A percentile compares a stretch with the other conserved stretches of the same genome.
These are phyloP conservation scores for Xenus cinereus DNA, from an alignment of 2,113 vertebrate species.

Conservation along the genomic window DNA sequence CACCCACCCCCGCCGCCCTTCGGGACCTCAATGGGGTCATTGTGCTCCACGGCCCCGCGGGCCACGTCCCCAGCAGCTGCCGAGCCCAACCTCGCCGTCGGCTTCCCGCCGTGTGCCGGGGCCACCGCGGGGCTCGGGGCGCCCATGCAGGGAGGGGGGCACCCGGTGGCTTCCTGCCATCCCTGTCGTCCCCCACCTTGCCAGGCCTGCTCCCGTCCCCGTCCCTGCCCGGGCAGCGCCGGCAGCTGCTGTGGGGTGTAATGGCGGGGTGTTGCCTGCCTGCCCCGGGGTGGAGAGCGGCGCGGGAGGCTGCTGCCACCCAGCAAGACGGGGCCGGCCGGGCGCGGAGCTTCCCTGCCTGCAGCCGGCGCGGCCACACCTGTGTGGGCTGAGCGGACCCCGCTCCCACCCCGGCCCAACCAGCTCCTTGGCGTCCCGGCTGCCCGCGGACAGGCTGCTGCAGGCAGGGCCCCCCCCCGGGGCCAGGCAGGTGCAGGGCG, in stretches of 20 bases:
- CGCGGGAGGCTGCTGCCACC: conserved; percentile 46
- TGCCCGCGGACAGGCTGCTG: conserved; percentile 41
- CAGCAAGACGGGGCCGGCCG: conserved; percentile 26
- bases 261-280: conserved; percentile 17
- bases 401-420: conserved; percentile 24
- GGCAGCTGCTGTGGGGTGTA: neutral
- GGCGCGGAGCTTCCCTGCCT: neutral
- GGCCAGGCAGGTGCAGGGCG: conserved; percentile 29
- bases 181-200: conserved; percentile 1
- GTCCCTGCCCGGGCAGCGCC: conserved; percentile 17
- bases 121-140: neutral
- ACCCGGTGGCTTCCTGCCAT: neutral
- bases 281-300: conserved; percentile 18
- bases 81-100: neutral
- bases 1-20: neutral
- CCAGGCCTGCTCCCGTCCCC: neutral
- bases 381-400: conserved; percentile 28
- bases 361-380: conserved; percentile 6
- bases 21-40: conserved; percentile 42
- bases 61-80: conserved; percentile 13
- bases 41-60: neutral
- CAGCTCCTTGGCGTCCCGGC: conserved; percentile 19
- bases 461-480: conserved; percentile 10
- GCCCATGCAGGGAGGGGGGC: neutral
- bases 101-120: neutral